These are phyloP conservation scores for Lypha dubia DNA, from an alignment of 2,888 invertebrate genomes.

Conservation along the genomic window DNA sequence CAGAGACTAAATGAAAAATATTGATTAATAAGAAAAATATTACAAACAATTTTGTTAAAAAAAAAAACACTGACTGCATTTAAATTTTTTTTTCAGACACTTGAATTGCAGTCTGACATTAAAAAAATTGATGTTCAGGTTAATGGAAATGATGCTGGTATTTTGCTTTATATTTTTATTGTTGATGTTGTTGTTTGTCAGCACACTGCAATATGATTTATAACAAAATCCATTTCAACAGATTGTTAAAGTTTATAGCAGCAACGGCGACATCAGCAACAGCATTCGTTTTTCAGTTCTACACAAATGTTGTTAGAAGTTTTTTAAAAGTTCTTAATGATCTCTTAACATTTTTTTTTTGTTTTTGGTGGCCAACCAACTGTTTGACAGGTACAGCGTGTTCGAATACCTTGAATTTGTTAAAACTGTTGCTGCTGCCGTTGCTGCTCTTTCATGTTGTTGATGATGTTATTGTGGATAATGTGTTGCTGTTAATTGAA, in stretches of 20 bases:
- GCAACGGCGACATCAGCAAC: too few relatives aligned
- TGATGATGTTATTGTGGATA: conserved; percentile 11
- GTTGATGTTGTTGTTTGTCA: conserved; percentile 22
- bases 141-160: conserved; percentile 34
- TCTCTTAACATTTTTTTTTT: not conserved
- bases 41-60: conserved; percentile 36
- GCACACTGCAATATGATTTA: conserved; percentile 54
- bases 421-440: conserved; percentile 6
- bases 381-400: conserved; percentile 32
- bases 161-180: not conserved
- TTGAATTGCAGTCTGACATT: conserved; percentile 28
- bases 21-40: conserved; percentile 36
- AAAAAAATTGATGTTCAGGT: conserved; percentile 35
- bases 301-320: conserved; percentile 3
- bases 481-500: conserved; percentile 56
- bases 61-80: conserved; percentile 22
- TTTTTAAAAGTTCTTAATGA: conserved; percentile 31
- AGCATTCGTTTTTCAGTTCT: not conserved
- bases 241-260: conserved; percentile 52
- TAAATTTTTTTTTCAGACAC: conserved; percentile 17
- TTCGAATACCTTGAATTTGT: conserved; percentile 49
- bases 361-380: conserved; percentile 30
- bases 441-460: conserved; percentile 1
- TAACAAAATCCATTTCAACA: conserved; percentile 60
- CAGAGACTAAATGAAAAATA: conserved; percentile 24